These are phyloP conservation scores for Corbicula japonica DNA, from an alignment of 2,888 invertebrate species.

Conservation along the genomic window DNA sequence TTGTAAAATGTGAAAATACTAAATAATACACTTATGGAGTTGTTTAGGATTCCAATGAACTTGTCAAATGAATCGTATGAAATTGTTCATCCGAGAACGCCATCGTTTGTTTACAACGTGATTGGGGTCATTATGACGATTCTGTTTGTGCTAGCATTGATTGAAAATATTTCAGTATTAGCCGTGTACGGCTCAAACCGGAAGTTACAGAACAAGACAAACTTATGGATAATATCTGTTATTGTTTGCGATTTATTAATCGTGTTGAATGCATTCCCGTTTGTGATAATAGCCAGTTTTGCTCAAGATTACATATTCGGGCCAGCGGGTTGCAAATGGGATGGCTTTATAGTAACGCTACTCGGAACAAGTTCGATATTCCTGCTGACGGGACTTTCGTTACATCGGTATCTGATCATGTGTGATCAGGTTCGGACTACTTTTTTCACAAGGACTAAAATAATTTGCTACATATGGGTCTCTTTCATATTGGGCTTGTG, in stretches of 20 bases:
- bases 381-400: conserved; percentile 41
- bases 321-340: conserved; percentile 43
- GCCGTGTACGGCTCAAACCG: conserved; percentile 16
- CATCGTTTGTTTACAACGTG: conserved; percentile 1
- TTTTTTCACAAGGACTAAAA: conserved; percentile 7
- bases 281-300: conserved; percentile 49
- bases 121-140: conserved; percentile 37
- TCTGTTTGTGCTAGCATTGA: conserved; percentile 35
- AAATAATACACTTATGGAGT: no score
- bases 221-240: conserved; percentile 49
- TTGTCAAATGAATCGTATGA: no score
- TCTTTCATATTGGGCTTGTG: conserved; percentile 43
- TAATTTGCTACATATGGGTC: background rate
- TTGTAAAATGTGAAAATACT: no score
- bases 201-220: conserved; percentile 44
- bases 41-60: no score
- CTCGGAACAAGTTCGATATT: conserved; percentile 50
- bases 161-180: conserved; percentile 39
- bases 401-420: conserved; percentile 52
- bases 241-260: conserved; percentile 53
- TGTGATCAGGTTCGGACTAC: background rate
- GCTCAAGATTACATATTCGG: conserved; percentile 46
- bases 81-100: no score
- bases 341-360: conserved; percentile 54
- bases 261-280: conserved; percentile 53